Conservation (phyloP, 2,888 invertebrate species). For the Ichneumoninae sp. region DNA sequence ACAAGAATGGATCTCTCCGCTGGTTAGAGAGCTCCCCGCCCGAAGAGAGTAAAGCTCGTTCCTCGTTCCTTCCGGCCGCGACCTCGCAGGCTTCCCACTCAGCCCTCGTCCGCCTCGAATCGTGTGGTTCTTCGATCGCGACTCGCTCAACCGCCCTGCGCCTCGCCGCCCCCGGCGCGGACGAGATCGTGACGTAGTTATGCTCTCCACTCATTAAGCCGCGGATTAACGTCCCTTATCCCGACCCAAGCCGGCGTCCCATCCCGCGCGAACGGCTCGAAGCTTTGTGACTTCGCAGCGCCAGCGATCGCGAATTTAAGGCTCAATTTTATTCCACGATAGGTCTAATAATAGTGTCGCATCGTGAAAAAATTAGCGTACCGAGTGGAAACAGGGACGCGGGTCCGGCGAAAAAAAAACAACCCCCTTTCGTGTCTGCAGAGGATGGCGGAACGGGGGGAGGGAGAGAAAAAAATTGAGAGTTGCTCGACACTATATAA, state of each 20-base stretch:
- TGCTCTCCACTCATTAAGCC: slow-evolving; percentile 30
- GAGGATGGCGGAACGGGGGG: slow-evolving; percentile 6
- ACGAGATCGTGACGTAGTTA: slow-evolving; percentile 31
- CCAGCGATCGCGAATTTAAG: neutral
- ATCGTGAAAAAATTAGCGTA: slow-evolving; percentile 37
- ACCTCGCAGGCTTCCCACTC: slow-evolving; percentile 51
- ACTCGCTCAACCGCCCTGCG: slow-evolving; percentile 61
- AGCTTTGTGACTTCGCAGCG: slow-evolving; percentile 4
- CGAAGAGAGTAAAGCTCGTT: slow-evolving; percentile 54
- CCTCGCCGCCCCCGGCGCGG: slow-evolving; percentile 61
- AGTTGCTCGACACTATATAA: slow-evolving; percentile 55
- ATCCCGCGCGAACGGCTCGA: slow-evolving; percentile 3
- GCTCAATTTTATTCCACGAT: neutral
- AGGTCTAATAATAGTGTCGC: neutral
- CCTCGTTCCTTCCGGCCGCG: slow-evolving; percentile 50
- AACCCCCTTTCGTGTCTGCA: slow-evolving; percentile 15
- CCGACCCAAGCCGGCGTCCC: neutral
- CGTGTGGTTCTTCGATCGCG: slow-evolving; percentile 64
- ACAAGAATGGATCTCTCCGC: slow-evolving; percentile 81
- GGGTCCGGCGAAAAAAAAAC: neutral
- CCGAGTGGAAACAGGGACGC: slow-evolving; percentile 63
- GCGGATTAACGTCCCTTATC: slow-evolving; percentile 38
- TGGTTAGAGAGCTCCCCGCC: slow-evolving; percentile 33
- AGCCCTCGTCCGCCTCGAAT: slow-evolving; percentile 62
- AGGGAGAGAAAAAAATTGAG: neutral